These are phyloP conservation scores for Helicoverpa armigera DNA, from an alignment of 1,140 invertebrate species.

Conservation along the genomic window DNA sequence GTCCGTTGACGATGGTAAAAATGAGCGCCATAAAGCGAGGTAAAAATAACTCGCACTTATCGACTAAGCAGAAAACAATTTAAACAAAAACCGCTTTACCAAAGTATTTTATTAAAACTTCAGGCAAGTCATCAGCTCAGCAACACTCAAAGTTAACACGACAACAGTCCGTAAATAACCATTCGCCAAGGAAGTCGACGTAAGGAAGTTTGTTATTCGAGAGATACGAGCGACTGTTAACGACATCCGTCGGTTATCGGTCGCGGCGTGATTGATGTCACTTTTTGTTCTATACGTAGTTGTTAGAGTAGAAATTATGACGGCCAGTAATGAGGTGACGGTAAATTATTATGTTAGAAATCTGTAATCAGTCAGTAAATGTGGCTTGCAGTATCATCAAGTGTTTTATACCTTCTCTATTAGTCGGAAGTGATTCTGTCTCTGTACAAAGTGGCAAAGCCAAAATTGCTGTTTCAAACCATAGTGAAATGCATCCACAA, in stretches of 20 bases:
- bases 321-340: not conserved
- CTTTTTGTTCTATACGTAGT: conserved; percentile 12
- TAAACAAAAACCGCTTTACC: not conserved
- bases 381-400: not conserved
- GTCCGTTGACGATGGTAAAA: too few relatives aligned
- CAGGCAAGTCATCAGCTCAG: conserved; percentile 1
- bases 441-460: not conserved
- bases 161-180: conserved; percentile 5
- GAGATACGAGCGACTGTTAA: conserved; percentile 32
- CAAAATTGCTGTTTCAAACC: not conserved
- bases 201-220: conserved; percentile 28
- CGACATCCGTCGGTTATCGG: conserved; percentile 50
- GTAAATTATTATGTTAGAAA: conserved; percentile 16
- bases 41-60: not conserved
- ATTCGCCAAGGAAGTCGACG: conserved; percentile 36
- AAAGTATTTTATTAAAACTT: not conserved
- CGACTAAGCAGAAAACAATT: not conserved
- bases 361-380: not conserved
- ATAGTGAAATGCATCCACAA: not conserved
- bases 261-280: conserved; percentile 47
- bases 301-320: conserved; percentile 8
- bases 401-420: too few relatives aligned
- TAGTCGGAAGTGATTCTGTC: too few relatives aligned
- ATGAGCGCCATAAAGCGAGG: too few relatives aligned
- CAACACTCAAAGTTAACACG: not conserved